A percentile compares a stretch with the other conserved stretches of the same genome.
phyloP scores from a whole-genome alignment of 1,140 invertebrate species.

The Homarus americanus region DNA sequence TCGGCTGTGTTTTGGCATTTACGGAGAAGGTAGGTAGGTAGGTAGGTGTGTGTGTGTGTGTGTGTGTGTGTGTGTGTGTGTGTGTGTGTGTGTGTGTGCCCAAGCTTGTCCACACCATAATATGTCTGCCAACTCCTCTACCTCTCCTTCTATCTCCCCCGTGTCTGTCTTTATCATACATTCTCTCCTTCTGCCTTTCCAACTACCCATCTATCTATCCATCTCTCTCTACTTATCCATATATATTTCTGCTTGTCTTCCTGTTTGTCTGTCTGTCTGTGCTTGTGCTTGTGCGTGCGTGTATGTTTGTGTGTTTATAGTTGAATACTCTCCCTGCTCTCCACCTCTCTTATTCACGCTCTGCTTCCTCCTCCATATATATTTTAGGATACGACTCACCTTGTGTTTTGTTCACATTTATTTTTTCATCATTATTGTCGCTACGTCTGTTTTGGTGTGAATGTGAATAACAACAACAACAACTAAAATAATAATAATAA shows the following conservation, averaged over 20 bases:
- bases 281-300: constrained; percentile 12
- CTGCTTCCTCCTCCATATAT: no score
- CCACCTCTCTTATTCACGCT: no score
- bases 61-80: background rate
- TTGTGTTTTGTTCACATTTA: no score
- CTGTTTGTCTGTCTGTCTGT: background rate
- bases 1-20: constrained; percentile 57
- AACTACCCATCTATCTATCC: background rate
- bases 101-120: background rate
- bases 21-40: no score
- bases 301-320: constrained; percentile 16
- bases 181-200: background rate
- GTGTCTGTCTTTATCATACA: background rate
- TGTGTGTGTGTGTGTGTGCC: background rate
- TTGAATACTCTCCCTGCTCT: no score
- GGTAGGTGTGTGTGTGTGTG: constrained; percentile 38
- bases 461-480: no score
- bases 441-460: no score
- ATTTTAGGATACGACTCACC: no score
- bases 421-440: no score
- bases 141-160: background rate
- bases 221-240: background rate
- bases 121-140: background rate
- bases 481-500: no score
- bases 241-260: background rate